Percentiles rank a stretch among this genome's conserved stretches.
These are phyloP conservation scores for Solea senegalensis DNA, from an alignment of 2,113 vertebrate species.

Conservation along the genomic window DNA sequence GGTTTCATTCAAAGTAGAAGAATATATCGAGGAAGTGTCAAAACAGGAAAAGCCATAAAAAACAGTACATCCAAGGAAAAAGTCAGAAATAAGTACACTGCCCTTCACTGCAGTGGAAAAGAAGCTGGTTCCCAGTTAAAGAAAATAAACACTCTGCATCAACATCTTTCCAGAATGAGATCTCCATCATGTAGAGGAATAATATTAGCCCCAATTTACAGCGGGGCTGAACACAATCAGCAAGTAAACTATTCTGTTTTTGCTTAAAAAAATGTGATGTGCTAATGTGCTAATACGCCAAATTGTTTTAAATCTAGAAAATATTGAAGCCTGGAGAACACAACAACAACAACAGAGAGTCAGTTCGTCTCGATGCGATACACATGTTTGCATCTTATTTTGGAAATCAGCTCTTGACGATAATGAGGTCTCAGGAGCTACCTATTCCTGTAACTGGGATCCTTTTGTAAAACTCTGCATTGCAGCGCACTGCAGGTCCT, in stretches of 20 bases:
- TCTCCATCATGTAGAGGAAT: neutral
- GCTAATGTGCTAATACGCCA: no score
- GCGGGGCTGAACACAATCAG: no score
- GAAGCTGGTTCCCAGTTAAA: constrained; percentile 6
- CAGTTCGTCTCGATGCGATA: neutral
- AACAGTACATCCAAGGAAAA: neutral
- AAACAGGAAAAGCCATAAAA: constrained; percentile 18
- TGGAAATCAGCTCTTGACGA: constrained; percentile 50
- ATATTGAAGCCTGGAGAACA: neutral
- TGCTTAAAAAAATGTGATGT: no score
- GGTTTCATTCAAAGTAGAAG: neutral
- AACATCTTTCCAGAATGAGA: constrained; percentile 61
- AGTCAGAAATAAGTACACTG: neutral
- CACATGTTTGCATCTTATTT: constrained; percentile 35
- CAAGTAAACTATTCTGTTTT: neutral
- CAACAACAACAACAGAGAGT: neutral
- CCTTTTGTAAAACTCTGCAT: constrained; percentile 79
- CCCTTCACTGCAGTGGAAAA: constrained; percentile 6
- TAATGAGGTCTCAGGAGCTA: constrained; percentile 55
- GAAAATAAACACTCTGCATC: neutral
- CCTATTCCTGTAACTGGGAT: constrained; percentile 83
- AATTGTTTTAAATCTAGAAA: no score
- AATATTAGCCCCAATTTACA: neutral
- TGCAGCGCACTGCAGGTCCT: constrained; percentile 81
- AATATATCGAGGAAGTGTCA: constrained; percentile 8